Evolutionary conservation across 2,888 invertebrate genomes (phyloP).

Genomic region (Drosophila nigricruria): DNA sequence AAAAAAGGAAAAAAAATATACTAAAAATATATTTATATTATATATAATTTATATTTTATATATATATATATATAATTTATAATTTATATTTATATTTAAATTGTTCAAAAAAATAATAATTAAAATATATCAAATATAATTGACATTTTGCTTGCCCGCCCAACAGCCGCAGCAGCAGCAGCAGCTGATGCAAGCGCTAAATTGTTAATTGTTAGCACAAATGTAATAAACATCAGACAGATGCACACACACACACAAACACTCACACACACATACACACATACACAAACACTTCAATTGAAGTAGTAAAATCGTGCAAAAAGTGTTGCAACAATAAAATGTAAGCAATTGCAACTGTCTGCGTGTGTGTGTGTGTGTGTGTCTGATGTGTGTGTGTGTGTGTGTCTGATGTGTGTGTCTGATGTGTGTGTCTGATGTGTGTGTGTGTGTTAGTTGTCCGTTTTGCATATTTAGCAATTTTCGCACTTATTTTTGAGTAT

Average conservation of each 20-base stretch:
- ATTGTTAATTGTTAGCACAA: conserved; percentile 14
- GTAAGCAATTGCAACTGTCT: conserved; percentile 21
- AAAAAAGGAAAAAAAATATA: too few species aligned
- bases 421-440: not conserved
- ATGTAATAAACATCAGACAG: conserved; percentile 30
- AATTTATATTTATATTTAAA: too few species aligned
- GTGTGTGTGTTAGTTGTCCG: conserved; percentile 26
- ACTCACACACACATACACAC: not conserved
- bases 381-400: not conserved
- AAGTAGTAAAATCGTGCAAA: conserved; percentile 1
- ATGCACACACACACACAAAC: conserved; percentile 11
- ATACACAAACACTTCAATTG: conserved; percentile 3
- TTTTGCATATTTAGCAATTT: conserved; percentile 68
- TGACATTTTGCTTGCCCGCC: not conserved
- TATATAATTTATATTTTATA: too few species aligned
- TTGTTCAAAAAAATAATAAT: not conserved
- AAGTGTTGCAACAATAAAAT: conserved; percentile 64
- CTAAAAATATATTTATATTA: too few species aligned
- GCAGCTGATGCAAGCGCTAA: conserved; percentile 21
- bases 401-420: not conserved
- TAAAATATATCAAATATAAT: not conserved
- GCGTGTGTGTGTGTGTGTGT: not conserved
- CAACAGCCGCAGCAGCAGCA: not conserved
- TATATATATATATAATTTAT: too few species aligned
- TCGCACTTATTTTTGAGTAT: conserved; percentile 83